Base-by-base conservation (phyloP, 2,113 vertebrate genomes). In the Zosterops japonicus region DNA sequence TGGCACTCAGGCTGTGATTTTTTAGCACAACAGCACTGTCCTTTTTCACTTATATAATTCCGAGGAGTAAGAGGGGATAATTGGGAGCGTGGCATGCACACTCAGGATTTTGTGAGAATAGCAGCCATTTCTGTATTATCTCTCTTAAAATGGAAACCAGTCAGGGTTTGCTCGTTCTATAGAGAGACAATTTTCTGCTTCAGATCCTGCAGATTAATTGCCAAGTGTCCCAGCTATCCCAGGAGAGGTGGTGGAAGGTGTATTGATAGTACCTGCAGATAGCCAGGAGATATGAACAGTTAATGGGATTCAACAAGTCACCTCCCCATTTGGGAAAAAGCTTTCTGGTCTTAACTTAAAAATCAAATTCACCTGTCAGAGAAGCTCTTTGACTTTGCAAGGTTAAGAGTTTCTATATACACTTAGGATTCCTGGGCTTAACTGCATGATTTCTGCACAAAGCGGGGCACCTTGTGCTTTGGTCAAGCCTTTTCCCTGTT, bases 161-260 rank as follows among this genome's bases (percentile, higher is more conserved):
- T 60, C 68, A 75, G 83, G 36, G 46, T 84, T 84, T 90, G 12
- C 72, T 94, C 41, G 0, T 92, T 78, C 92, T 93, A 93, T 46
- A 89, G 86, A 81, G 75, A 94, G 70, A 92, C 83, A 94, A 94
- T 97, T 95, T 96, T 96, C 94, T 97, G 95, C 93, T 94, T 96
- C 89, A 97, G 81, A 96, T 94, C 88, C 95, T 83, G 89, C 91
- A 96, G 92, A 95, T 97, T 95, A 97, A 96, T 96, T 94, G 95
- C 91, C 86, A 90, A 93, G 88, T 95, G 83, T 96, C 92, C 93
- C 93, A 89, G 86, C 86, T 92, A 39, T 94, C 95, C 96, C 95
- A 94, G 72, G 95, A 96, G 95, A 97, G 64, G 35, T 10, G 1
- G 56, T 21, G 16, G 57, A 95, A 94, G 92, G 76, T 90, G 88